These are phyloP conservation scores for Periparus ater DNA, from an alignment of 2,797 vertebrate genomes.

Conservation along the genomic window DNA sequence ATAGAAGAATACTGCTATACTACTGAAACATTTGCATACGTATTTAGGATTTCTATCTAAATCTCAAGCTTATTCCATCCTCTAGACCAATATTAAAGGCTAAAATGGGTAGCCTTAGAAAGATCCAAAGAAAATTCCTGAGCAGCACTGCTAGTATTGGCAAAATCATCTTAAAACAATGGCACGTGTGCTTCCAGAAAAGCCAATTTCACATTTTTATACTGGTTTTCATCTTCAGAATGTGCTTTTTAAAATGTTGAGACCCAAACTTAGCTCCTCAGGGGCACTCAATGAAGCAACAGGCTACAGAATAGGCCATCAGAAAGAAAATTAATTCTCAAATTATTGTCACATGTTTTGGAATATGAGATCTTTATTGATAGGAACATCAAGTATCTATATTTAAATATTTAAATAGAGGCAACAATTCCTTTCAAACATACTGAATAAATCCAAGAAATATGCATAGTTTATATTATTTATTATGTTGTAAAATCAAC, in stretches of 20 bases:
- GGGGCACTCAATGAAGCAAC: background rate
- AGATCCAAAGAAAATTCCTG: background rate
- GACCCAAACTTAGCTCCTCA: background rate
- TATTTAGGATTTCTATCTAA: slow-evolving; percentile 21
- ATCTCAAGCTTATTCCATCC: background rate
- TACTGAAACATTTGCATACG: background rate
- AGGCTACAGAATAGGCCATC: background rate
- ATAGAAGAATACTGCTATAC: background rate
- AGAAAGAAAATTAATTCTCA: background rate
- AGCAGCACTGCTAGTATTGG: background rate
- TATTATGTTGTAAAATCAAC: slow-evolving; percentile 31
- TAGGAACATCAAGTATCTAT: slow-evolving; percentile 1
- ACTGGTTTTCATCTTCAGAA: background rate
- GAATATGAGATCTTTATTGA: slow-evolving; percentile 18
- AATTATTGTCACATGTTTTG: slow-evolving; percentile 5
- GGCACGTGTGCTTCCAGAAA: background rate
- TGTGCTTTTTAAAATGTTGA: background rate
- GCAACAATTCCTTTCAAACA: slow-evolving; percentile 4
- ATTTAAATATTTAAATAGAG: slow-evolving; percentile 40
- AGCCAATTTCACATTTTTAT: slow-evolving; percentile 8
- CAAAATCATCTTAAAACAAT: slow-evolving; percentile 1
- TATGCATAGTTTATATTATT: slow-evolving; percentile 15
- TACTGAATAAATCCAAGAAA: slow-evolving; percentile 17
- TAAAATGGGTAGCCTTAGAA: background rate
- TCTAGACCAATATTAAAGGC: slow-evolving; percentile 16